Conservation (phyloP, 2,113 vertebrate species). For the Caranx melampygus region DNA sequence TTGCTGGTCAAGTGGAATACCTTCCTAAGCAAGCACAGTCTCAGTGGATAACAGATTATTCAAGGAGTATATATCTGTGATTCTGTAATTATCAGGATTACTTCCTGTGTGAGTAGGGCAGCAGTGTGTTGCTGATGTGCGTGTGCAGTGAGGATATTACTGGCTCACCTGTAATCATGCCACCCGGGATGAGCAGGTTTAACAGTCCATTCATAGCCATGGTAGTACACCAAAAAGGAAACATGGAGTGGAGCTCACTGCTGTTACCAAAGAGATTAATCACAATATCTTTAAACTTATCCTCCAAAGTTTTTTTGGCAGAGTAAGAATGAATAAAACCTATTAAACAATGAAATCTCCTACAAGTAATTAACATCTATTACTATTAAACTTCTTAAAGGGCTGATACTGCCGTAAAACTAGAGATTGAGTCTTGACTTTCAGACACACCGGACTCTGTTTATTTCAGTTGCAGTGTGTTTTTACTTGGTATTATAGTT, state of each 20-base stretch:
- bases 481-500: too few species aligned
- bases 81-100: slow-evolving; percentile 4
- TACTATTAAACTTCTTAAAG: background rate
- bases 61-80: background rate
- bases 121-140: background rate
- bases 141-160: background rate
- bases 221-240: background rate
- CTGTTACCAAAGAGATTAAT: background rate
- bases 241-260: background rate
- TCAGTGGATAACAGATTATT: background rate
- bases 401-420: background rate
- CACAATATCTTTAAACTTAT: background rate
- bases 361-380: background rate
- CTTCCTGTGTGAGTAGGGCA: background rate
- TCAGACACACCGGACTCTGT: too few species aligned
- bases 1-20: slow-evolving; percentile 1
- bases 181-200: slow-evolving; percentile 24
- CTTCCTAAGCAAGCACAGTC: slow-evolving; percentile 1
- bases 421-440: too few species aligned
- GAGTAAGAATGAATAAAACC: background rate
- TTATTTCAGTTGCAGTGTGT: too few species aligned
- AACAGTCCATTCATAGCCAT: background rate
- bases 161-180: background rate
- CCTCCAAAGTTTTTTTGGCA: background rate
- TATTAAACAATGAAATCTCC: background rate